A percentile compares a stretch with the other conserved stretches of the same genome.
phyloP scores from a whole-genome alignment of 1,140 invertebrate genomes.

The Periplaneta americana region DNA sequence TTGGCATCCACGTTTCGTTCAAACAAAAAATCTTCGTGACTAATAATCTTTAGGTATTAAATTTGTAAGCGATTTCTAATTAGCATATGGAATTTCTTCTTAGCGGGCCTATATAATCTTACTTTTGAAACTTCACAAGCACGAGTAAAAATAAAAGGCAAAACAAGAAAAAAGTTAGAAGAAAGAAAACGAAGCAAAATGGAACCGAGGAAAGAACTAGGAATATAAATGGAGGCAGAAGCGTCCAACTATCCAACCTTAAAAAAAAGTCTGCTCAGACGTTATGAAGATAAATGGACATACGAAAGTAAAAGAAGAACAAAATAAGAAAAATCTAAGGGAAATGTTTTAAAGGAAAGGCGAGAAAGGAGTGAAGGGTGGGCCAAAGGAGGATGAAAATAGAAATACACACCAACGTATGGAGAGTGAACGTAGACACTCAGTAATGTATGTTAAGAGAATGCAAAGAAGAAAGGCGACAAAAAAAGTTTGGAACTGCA shows the following conservation, averaged over 20 bases:
- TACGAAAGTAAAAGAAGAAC: not conserved
- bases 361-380: not conserved
- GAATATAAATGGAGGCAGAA: not conserved
- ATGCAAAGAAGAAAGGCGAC: not conserved
- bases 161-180: not conserved
- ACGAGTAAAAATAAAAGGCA: not conserved
- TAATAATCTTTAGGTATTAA: no score
- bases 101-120: no score
- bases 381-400: not conserved
- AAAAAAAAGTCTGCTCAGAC: not conserved
- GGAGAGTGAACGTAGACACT: not conserved
- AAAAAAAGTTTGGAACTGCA: not conserved
- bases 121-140: not conserved
- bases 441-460: not conserved
- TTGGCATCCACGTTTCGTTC: no score
- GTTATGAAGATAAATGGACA: not conserved
- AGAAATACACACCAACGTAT: not conserved
- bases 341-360: not conserved
- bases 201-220: not conserved
- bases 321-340: not conserved
- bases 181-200: not conserved
- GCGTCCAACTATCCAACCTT: not conserved
- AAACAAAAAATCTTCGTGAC: no score
- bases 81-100: no score
- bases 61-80: no score